These are phyloP conservation scores for Pampusana beccarii DNA, from an alignment of 2,113 vertebrate species.

Conservation along the genomic window DNA sequence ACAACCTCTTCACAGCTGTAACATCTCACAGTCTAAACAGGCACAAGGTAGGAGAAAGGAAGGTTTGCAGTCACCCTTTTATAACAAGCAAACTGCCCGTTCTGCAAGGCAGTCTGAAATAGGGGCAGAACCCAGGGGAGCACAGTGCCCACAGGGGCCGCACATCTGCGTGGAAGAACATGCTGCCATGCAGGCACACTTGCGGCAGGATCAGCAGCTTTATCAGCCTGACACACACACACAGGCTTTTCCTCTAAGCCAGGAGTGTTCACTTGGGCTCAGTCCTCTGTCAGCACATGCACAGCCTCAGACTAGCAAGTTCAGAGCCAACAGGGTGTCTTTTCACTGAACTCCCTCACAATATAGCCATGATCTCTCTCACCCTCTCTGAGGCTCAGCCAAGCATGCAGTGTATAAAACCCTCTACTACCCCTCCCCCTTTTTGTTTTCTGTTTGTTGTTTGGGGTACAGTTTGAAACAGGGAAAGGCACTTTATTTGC, in stretches of 20 bases:
- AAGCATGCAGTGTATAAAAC: not conserved
- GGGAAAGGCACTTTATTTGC: not conserved
- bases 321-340: conserved; percentile 23
- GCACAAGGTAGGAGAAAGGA: not conserved
- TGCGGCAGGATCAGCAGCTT: conserved; percentile 15
- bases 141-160: not conserved
- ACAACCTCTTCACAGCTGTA: not conserved
- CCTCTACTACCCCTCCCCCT: not conserved
- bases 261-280: not conserved
- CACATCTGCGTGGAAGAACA: accelerated
- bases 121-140: not conserved
- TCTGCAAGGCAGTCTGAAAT: not conserved
- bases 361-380: conserved; percentile 7
- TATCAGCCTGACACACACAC: conserved; percentile 40
- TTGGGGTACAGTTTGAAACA: not conserved
- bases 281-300: not conserved
- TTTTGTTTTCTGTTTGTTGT: not conserved
- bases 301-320: not conserved
- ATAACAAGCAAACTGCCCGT: not conserved
- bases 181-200: not conserved
- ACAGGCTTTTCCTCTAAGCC: not conserved
- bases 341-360: conserved; percentile 5
- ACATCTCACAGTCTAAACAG: not conserved
- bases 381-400: conserved; percentile 9
- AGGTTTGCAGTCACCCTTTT: not conserved